These are phyloP conservation scores for Pogonophryne albipinna DNA, from an alignment of 2,797 vertebrate species.

Conservation along the genomic window DNA sequence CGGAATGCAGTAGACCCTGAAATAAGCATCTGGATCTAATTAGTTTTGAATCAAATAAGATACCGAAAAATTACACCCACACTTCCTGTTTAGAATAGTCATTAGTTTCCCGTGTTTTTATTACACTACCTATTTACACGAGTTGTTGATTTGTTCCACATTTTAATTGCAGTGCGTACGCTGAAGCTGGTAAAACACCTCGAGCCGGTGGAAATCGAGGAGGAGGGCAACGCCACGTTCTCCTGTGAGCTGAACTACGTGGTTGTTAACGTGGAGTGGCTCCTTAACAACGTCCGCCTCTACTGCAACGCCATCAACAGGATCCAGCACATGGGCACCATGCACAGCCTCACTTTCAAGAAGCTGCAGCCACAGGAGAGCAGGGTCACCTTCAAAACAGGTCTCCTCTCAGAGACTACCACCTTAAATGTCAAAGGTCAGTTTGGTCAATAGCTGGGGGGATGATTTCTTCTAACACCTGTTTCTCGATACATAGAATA, in stretches of 20 bases:
- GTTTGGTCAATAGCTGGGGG: constrained; percentile 13
- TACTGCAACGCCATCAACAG: constrained; percentile 88
- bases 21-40: not conserved
- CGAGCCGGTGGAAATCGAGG: constrained; percentile 86
- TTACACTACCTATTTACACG: not conserved
- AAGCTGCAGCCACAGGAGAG: constrained; percentile 88
- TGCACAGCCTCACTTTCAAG: constrained; percentile 89
- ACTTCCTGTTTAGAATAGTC: not conserved
- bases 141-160: not conserved
- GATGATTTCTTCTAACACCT: too few relatives aligned
- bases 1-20: too few relatives aligned
- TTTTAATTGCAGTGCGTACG: constrained; percentile 79
- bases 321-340: constrained; percentile 88
- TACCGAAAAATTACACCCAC: too few relatives aligned
- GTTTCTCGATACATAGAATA: too few relatives aligned
- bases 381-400: constrained; percentile 85
- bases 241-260: constrained; percentile 94
- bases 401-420: constrained; percentile 84
- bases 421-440: constrained; percentile 92
- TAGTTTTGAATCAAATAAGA: not conserved
- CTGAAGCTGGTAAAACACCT: constrained; percentile 88
- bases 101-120: not conserved
- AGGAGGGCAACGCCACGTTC: constrained; percentile 88
- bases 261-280: constrained; percentile 92
- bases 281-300: constrained; percentile 89